Conservation (phyloP, 2,113 vertebrate genomes). For the Panthera tigris region DNA sequence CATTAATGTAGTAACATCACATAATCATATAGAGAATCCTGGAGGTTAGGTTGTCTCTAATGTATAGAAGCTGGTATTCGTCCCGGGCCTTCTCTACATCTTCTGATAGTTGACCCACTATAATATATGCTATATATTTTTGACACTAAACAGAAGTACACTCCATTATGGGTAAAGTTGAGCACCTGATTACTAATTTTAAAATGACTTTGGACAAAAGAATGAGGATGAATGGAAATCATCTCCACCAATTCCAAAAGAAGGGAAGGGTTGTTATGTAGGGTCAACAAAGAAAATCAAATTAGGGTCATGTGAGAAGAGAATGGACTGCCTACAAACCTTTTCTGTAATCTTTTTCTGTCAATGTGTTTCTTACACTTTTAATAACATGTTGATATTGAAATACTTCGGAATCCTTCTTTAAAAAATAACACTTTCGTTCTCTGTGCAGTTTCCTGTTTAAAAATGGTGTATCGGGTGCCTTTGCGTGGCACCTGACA, state of each 20-base stretch:
- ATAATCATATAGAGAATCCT: background rate
- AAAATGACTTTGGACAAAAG: background rate
- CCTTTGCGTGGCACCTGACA: no score
- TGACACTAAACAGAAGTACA: background rate
- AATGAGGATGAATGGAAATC: background rate
- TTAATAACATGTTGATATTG: background rate
- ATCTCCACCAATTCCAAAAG: background rate
- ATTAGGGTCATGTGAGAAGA: background rate
- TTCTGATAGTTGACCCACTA: background rate
- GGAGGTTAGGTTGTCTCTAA: background rate
- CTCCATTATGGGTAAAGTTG: background rate
- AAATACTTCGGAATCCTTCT: background rate
- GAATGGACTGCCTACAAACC: background rate
- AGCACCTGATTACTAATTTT: background rate
- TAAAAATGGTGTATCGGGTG: background rate
- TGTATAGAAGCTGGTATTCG: background rate
- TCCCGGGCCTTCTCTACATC: background rate
- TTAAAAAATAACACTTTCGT: background rate
- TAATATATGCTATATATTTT: background rate
- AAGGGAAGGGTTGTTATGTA: background rate
- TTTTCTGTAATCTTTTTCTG: background rate
- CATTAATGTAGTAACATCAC: background rate
- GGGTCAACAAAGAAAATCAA: background rate
- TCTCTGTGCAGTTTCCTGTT: background rate
- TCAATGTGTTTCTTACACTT: background rate